Evolutionary conservation across 1,140 invertebrate species (phyloP), one percentile per base, ranked within the genome.

Genomic region (Zaprionus ghesquierei): DNA sequence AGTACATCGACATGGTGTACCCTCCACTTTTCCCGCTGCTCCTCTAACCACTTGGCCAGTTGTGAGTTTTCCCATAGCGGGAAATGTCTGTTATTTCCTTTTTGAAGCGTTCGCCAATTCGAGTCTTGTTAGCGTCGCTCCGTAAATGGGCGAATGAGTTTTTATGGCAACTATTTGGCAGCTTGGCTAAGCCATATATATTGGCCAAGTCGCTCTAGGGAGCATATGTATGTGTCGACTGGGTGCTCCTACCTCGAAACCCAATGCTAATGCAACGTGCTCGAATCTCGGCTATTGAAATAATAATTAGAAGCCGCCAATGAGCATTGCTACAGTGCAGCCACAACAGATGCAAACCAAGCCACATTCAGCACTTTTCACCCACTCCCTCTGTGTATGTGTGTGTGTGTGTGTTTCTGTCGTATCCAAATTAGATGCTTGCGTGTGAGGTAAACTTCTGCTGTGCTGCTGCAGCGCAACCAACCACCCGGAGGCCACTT

Each of bases 51-150:
- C 15, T 15, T 31, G 38, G 73, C 50, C 84, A 87, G 84, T 89
- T 87, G 84, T 56, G 74, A 53, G 77, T 69, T 80, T 87, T 87
- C 84, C 84, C 85, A 89, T 53, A 59, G 41, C 13, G 51, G 51
- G 53, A 80, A 89, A 84, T 89, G 73, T 68, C 77, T 77, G 79
- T 75, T 77, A 75, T 89, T 84, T 89, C 77, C 79, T 79, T 76
- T 81, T 73, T 69, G 64, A 65, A 59, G 69, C 54, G 4, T 35
- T 31, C 56, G 46, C 49, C 64, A 72, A 44, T 56, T 29, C 59
- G 31, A 68, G 69, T 69, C 76, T 63, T 63, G 46, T 58, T 33
- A 51, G 33, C 54, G 31, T 72, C 50, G 23, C 46, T 61, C 41
- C 50, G 68, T 73, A 77, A 86, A 86, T 86, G 84, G 65, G 49